Conservation (phyloP, 2,113 vertebrate species). For the Motacilla alba region DNA sequence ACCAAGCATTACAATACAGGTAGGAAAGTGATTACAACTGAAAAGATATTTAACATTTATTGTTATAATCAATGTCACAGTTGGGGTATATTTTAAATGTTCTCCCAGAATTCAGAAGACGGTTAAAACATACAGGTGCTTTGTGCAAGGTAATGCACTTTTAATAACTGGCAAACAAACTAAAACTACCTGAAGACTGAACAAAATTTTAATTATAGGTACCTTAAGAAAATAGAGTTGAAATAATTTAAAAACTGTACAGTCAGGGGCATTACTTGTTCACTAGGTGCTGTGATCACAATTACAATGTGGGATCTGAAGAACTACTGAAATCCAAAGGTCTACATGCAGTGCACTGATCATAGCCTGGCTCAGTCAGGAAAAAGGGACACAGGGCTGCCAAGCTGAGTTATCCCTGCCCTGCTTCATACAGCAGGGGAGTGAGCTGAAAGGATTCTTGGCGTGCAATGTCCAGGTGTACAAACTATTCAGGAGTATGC, state of each 20-base stretch:
- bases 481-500: background rate
- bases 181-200: background rate
- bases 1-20: slow-evolving; percentile 97
- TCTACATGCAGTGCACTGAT: rapidly evolving
- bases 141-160: background rate
- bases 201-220: background rate
- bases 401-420: background rate
- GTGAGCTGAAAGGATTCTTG: background rate
- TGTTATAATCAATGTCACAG: background rate
- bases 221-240: background rate
- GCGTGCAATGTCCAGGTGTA: background rate
- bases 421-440: background rate
- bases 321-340: background rate
- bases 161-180: background rate
- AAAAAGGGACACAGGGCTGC: background rate
- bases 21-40: slow-evolving; percentile 38
- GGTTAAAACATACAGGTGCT: background rate
- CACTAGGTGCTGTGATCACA: background rate
- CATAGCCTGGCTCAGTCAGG: background rate
- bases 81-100: background rate
- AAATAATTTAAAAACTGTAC: background rate
- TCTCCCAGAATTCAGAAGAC: background rate
- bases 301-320: background rate
- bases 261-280: background rate
- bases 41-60: background rate